Percentiles rank a stretch among this genome's conserved stretches.
These are phyloP conservation scores for Ariolimax columbianus DNA, from an alignment of 2,888 invertebrate species.

Conservation along the genomic window DNA sequence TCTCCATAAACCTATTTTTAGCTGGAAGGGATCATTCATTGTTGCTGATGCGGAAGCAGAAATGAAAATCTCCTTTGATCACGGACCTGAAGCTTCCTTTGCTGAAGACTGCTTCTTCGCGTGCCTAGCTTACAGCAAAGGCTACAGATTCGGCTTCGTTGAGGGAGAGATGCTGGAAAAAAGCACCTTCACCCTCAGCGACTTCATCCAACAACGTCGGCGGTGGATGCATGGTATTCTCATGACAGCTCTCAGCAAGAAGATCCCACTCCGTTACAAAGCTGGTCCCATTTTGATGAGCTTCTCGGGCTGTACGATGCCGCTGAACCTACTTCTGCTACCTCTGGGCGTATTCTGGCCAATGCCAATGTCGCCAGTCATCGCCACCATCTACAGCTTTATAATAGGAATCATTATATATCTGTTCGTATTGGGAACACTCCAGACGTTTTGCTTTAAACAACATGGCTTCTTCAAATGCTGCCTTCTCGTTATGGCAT, in stretches of 20 bases:
- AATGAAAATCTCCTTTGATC: constrained; percentile 63
- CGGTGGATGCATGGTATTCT: constrained; percentile 73
- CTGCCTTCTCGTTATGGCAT: constrained; percentile 23
- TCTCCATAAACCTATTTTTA: constrained; percentile 70
- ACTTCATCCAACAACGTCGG: constrained; percentile 69
- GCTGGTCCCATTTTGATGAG: constrained; percentile 66
- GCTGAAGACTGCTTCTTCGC: constrained; percentile 73
- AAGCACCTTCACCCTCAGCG: constrained; percentile 69
- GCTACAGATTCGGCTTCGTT: constrained; percentile 71
- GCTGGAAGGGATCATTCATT: constrained; percentile 74
- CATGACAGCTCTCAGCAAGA: constrained; percentile 62
- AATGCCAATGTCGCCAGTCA: constrained; percentile 36
- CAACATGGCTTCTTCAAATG: constrained; percentile 33
- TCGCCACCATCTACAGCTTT: constrained; percentile 24
- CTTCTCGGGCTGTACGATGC: constrained; percentile 65
- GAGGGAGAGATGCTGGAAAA: constrained; percentile 74
- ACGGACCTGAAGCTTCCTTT: constrained; percentile 69
- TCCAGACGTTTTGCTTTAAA: constrained; percentile 36
- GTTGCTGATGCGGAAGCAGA: constrained; percentile 70
- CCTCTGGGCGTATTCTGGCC: constrained; percentile 41
- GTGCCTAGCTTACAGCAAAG: constrained; percentile 68
- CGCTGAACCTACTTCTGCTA: constrained; percentile 56
- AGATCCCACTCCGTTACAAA: constrained; percentile 65
- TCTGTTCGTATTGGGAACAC: constrained; percentile 43
- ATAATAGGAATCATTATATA: constrained; percentile 35